Conservation (phyloP, 2,888 invertebrate genomes). For the Pseudanteris insignis region DNA sequence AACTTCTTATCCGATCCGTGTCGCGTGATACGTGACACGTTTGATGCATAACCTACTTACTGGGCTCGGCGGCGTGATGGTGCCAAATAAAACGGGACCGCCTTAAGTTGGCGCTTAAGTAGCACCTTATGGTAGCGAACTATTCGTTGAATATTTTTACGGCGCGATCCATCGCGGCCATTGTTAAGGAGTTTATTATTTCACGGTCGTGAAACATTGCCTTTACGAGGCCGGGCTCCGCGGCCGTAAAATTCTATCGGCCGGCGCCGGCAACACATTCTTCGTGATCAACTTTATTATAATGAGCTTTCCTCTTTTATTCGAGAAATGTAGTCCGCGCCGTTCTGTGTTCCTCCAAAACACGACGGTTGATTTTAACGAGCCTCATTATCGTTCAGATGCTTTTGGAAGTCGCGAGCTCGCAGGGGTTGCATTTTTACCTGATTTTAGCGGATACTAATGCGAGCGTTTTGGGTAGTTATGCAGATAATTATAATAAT, state of each 20-base stretch:
- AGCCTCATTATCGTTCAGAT: constrained; percentile 36
- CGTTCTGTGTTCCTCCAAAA: constrained; percentile 45
- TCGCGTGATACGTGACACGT: constrained; percentile 19
- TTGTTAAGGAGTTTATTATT: constrained; percentile 47
- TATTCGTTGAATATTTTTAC: constrained; percentile 47
- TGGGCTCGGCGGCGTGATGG: constrained; percentile 25
- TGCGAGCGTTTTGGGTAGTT: too few species aligned
- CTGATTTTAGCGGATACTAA: too few species aligned
- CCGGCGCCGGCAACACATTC: constrained; percentile 44
- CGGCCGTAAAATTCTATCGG: constrained; percentile 43
- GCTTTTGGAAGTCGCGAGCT: constrained; percentile 2
- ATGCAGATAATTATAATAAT: too few species aligned
- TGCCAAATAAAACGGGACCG: constrained; percentile 42
- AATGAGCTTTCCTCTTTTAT: constrained; percentile 46
- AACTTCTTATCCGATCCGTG: constrained; percentile 15
- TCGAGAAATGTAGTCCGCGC: constrained; percentile 41
- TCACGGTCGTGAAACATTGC: constrained; percentile 47
- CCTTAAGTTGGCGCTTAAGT: constrained; percentile 43
- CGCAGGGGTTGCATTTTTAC: too few species aligned
- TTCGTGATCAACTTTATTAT: constrained; percentile 46
- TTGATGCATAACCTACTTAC: constrained; percentile 33
- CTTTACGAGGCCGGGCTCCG: constrained; percentile 44
- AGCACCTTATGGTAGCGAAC: constrained; percentile 43
- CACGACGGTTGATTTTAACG: constrained; percentile 39
- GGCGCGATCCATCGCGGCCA: constrained; percentile 36